These are phyloP conservation scores for Chauna torquata DNA, from an alignment of 2,113 vertebrate species.

Conservation along the genomic window DNA sequence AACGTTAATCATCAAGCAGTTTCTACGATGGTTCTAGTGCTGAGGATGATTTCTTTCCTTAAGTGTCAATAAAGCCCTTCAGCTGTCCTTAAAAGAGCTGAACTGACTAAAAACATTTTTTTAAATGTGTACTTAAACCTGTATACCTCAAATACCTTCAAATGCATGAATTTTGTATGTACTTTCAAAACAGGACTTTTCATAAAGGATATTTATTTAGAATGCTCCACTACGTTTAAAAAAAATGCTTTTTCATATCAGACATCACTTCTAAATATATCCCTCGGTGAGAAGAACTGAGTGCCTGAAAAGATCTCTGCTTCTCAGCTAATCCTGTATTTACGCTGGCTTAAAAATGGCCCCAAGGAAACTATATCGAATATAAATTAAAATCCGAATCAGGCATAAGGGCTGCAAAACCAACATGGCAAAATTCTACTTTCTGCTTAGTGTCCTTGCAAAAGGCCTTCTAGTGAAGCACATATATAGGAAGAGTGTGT, in stretches of 20 bases:
- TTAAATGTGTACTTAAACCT: neutral
- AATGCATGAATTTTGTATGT: neutral
- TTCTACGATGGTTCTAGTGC: neutral
- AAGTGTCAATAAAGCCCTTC: neutral
- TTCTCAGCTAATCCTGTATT: neutral
- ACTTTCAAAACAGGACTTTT: neutral
- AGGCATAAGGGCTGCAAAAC: neutral
- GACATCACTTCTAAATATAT: neutral
- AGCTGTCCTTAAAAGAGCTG: neutral
- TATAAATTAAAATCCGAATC: neutral
- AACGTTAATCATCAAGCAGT: neutral
- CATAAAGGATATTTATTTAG: neutral
- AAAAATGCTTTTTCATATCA: neutral
- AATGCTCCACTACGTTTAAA: neutral
- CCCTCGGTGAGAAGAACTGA: neutral
- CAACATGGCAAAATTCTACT: neutral
- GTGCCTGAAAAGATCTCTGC: neutral
- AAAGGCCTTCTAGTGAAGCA: neutral
- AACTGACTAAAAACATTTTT: neutral
- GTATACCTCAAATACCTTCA: neutral
- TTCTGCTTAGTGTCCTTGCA: neutral
- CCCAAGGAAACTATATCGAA: neutral
- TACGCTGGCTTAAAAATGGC: neutral
- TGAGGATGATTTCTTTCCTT: neutral
- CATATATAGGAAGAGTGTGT: neutral